Percentiles rank a stretch among this genome's conserved stretches.
These are phyloP conservation scores for Lutjanus campechanus DNA, from an alignment of 2,797 vertebrate species.

Conservation along the genomic window DNA sequence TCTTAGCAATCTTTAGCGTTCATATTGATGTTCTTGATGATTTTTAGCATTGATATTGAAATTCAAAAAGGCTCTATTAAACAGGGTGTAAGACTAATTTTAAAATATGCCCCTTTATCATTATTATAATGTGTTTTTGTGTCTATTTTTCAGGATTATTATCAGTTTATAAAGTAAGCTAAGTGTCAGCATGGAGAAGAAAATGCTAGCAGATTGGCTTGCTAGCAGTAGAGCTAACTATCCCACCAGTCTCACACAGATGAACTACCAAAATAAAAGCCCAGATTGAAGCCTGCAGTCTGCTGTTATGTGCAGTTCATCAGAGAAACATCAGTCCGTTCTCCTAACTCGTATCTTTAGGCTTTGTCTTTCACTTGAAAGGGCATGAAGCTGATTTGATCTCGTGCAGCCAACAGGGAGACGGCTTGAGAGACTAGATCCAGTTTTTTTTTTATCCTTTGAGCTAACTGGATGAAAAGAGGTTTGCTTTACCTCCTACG, in stretches of 20 bases:
- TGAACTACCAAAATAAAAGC: neutral
- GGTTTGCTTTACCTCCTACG: neutral
- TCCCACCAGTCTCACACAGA: too few species aligned
- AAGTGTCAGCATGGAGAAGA: neutral
- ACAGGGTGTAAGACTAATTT: too few species aligned
- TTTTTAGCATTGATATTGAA: too few species aligned
- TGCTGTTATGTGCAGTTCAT: neutral
- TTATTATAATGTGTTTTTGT: too few species aligned
- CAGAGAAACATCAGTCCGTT: neutral
- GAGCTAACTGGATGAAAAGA: neutral
- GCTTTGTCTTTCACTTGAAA: neutral
- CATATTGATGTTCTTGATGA: too few species aligned
- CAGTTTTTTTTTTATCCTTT: neutral
- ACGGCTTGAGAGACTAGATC: neutral
- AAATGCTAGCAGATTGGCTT: neutral
- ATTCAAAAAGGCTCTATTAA: too few species aligned
- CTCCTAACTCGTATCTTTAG: neutral
- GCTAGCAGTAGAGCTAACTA: too few species aligned
- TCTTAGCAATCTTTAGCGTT: too few species aligned
- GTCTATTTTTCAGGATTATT: too few species aligned
- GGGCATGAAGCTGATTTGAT: neutral
- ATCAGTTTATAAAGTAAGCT: too few species aligned
- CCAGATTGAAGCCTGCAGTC: neutral
- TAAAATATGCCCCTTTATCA: too few species aligned
- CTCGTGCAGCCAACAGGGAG: neutral